A percentile compares a stretch with the other conserved stretches of the same genome.
phyloP scores from a whole-genome alignment of 2,113 vertebrate species.

The Prinia subflava region DNA sequence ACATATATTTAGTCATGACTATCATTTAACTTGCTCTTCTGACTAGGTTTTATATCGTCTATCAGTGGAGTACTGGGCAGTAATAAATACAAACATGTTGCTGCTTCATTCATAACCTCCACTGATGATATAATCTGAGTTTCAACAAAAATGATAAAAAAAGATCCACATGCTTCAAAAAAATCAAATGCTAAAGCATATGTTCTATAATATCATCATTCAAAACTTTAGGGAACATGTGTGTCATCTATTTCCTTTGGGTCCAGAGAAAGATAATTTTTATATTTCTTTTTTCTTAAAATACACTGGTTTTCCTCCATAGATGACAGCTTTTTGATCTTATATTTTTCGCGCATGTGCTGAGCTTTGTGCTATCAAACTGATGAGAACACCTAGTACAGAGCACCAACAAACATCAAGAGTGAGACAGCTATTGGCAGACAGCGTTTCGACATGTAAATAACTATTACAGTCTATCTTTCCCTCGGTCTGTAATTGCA shows the following conservation, averaged over 20 bases:
- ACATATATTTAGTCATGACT: not conserved
- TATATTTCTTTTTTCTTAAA: not conserved
- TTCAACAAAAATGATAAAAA: not conserved
- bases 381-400: not conserved
- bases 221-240: not conserved
- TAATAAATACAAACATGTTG: not conserved
- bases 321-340: not conserved
- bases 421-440: constrained; percentile 18
- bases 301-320: not conserved
- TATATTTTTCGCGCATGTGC: not conserved
- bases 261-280: not conserved
- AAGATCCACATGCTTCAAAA: not conserved
- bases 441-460: constrained; percentile 6
- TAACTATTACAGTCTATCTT: constrained; percentile 2
- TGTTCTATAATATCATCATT: not conserved
- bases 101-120: not conserved
- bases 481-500: constrained; percentile 23
- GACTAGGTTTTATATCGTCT: not conserved
- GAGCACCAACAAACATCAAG: constrained; percentile 1
- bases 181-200: not conserved
- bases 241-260: not conserved
- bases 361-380: not conserved
- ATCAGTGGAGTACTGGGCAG: not conserved
- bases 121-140: not conserved
- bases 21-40: not conserved